Evolutionary conservation across 2,113 vertebrate genomes (phyloP), one percentile per base, ranked within the genome.

Genomic region (Amphilophus citrinellus): DNA sequence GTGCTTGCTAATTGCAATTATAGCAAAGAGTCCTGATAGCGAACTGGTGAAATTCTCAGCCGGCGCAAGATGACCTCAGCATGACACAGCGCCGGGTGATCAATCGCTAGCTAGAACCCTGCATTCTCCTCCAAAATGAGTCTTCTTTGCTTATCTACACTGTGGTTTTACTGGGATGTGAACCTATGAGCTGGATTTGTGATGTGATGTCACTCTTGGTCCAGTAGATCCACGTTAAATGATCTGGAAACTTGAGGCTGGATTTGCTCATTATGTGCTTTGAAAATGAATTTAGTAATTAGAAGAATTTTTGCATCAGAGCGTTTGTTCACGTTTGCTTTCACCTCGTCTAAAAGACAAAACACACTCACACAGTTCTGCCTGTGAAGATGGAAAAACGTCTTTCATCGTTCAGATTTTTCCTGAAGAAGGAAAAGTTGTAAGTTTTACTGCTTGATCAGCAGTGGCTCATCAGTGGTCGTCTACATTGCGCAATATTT

Each of bases 281-380:
- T 27, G 17, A 18, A 68, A 68, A 68, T 27, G 1, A 47, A 68
- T 22, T 68, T 66, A 68, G 39, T 68, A 1, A 22, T 0, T 47
- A 68, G 47, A 50, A 50, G 47, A 50, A 50, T 7, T 5, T 50
- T 50, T 14, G 5, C 47, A 13, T 44, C 42, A 13, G 13, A 50
- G 47, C 1, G 7, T 37, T 37, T 37, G 7, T 37, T 8, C 35
- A 2, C 7, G 1, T 37, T 8, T 39, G 37, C 15, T 68, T 17
- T 71, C 24, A 30, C 8, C 65, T 22, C 42, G 47, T 0, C 1
- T 0, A 27, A 71, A 50, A 50, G 47, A 42, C 27, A 17, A 50
- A 71, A 50, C 22, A 11, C 47, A 8, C 42, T 71, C 22, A 47
- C 14, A 0, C 65, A 27, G 0, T 8, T 68, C 39, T 18, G 13